Base-by-base conservation (phyloP, 2,888 invertebrate genomes). In the Caenorhabditis japonica region DNA sequence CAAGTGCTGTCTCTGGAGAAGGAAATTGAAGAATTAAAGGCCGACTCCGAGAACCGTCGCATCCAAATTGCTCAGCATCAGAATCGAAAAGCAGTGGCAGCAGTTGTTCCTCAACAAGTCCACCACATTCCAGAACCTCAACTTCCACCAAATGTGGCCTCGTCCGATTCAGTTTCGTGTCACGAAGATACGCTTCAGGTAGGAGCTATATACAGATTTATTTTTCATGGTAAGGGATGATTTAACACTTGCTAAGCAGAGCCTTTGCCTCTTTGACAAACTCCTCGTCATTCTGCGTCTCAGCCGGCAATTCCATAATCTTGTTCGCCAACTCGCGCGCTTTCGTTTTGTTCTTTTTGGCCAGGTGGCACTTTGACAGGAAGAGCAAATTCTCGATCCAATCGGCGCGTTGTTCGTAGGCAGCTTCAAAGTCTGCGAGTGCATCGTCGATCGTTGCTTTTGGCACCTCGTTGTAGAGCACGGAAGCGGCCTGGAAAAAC, bases 351-450 rank as follows among this genome's bases (percentile, higher is more conserved):
- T 86, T 79, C 43, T 77, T 76, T 58, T 82, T 83, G 33, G 75
- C 72, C 10, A 84, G n/a, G 44, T 81, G 82, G 61, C 85, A 83
- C 79, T 88, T 88, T 25, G 85, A 89, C 52, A 89, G 80, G 82
- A 85, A 89, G 36, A 89, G 72, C 46, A 87, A 75, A 77, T 90
- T 90, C 78, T 89, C 89, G 74, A 89, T 88, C 89, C 89, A 90
- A 33, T 83, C 83, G 19, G 88, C 87, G 25, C 86, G 84, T 30
- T 88, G 76, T 51, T 84, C 81, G 53, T 88, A 88, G 25, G 89
- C 79, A 3, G 77, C 76, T 36, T 74, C 60, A 47, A 83, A 83
- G 66, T 83, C 83, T n/a, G 21, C 47, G 17, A 81, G 70, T 8
- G 83, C 83, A 27, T 83, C 83, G 21, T 83, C 83, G 51, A 78